phyloP scores from a whole-genome alignment of 2,888 invertebrate species.

The Formica aserva region DNA sequence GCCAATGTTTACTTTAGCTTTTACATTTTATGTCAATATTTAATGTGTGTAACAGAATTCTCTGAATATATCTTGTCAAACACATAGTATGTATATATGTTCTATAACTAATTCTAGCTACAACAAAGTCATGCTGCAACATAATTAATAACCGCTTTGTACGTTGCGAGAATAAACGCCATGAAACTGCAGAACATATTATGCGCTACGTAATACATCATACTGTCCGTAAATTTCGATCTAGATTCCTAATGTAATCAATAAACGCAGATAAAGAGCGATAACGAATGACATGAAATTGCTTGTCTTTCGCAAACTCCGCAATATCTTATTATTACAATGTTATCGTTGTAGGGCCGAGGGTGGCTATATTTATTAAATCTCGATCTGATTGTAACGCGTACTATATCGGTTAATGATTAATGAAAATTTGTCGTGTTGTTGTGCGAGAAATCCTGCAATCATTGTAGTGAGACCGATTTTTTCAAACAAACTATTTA shows the following conservation, averaged over 20 bases:
- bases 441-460: constrained; percentile 13
- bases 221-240: constrained; percentile 40
- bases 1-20: not conserved
- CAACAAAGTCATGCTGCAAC: not conserved
- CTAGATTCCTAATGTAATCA: constrained; percentile 47
- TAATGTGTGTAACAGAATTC: not conserved
- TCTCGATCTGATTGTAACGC: not conserved
- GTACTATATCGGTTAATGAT: not conserved
- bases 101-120: not conserved
- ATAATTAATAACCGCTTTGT: constrained; percentile 38
- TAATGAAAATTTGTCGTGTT: constrained; percentile 4
- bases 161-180: constrained; percentile 12
- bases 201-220: constrained; percentile 30
- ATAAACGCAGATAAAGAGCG: constrained; percentile 33
- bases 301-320: constrained; percentile 14
- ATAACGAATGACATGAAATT: constrained; percentile 24
- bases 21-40: not conserved
- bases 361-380: constrained; percentile 1
- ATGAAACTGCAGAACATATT: constrained; percentile 35
- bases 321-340: constrained; percentile 13
- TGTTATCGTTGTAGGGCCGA: not conserved
- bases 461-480: not conserved
- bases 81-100: not conserved
- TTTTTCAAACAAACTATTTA: constrained; percentile 23
- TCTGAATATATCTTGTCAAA: not conserved